Evolutionary conservation across 37 sponge, comb jelly and placozoan genomes (phyloP).

Genomic region (Bolinopsis microptera): DNA sequence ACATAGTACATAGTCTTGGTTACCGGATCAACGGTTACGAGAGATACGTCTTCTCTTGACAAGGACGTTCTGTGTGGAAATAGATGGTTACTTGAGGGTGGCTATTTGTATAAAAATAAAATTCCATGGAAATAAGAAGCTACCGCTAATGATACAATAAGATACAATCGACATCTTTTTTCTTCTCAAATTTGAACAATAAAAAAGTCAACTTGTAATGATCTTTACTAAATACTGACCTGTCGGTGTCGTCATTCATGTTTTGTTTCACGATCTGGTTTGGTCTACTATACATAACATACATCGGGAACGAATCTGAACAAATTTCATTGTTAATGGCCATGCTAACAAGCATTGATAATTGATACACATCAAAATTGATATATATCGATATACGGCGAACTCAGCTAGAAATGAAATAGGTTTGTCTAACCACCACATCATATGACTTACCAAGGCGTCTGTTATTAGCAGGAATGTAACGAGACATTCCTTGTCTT

Average conservation of each 20-base stretch:
- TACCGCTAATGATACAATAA: too few species aligned
- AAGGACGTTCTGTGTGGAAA: not conserved
- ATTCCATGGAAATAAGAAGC: too few species aligned
- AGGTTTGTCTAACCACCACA: too few species aligned
- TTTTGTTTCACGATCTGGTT: not conserved
- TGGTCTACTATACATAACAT: not conserved
- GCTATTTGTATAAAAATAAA: too few species aligned
- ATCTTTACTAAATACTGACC: not conserved
- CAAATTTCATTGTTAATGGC: not conserved
- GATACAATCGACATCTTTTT: too few species aligned
- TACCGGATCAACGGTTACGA: not conserved
- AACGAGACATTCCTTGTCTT: not conserved
- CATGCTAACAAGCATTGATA: not conserved
- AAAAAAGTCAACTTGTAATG: too few species aligned
- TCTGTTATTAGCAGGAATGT: not conserved
- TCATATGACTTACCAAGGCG: not conserved
- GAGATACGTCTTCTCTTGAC: constrained; percentile 31
- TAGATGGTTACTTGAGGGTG: too few species aligned
- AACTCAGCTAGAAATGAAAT: too few species aligned
- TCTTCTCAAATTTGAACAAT: too few species aligned
- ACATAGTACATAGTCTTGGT: constrained; percentile 6
- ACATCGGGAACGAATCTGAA: constrained; percentile 17
- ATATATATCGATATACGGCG: too few species aligned
- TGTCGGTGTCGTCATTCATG: not conserved
- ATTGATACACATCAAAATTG: too few species aligned